A percentile compares a stretch with the other conserved stretches of the same genome.
These are phyloP conservation scores for Smittia aterrima DNA, from an alignment of 2,888 invertebrate genomes.

Conservation along the genomic window DNA sequence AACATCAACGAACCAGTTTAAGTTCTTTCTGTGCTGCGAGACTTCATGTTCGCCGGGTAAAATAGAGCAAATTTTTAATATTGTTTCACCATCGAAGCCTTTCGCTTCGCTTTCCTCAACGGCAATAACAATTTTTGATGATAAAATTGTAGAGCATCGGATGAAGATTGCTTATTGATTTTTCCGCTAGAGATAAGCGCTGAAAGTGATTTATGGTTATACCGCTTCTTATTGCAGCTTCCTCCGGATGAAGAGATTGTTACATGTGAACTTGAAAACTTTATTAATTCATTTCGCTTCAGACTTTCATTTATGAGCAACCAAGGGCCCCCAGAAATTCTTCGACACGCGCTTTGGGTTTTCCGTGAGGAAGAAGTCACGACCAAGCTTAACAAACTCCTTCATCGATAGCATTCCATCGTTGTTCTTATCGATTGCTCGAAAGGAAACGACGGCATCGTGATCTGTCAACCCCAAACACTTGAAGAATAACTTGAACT, in stretches of 20 bases:
- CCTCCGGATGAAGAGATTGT: too few relatives aligned
- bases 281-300: too few relatives aligned
- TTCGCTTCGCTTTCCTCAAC: not conserved
- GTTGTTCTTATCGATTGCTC: slow-evolving; percentile 73
- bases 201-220: too few relatives aligned
- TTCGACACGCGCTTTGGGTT: slow-evolving; percentile 73
- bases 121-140: too few relatives aligned
- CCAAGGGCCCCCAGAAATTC: slow-evolving; percentile 82
- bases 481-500: slow-evolving; percentile 78
- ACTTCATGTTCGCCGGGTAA: slow-evolving; percentile 30
- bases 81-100: not conserved
- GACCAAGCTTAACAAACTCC: slow-evolving; percentile 77
- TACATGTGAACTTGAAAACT: too few relatives aligned
- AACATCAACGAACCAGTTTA: slow-evolving; percentile 34
- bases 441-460: slow-evolving; percentile 74
- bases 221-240: too few relatives aligned
- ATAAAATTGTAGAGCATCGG: too few relatives aligned
- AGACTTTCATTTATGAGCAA: slow-evolving; percentile 53
- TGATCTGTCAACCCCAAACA: slow-evolving; percentile 73
- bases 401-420: slow-evolving; percentile 73
- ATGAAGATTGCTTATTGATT: too few relatives aligned
- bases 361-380: slow-evolving; percentile 76
- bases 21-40: slow-evolving; percentile 20
- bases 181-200: too few relatives aligned
- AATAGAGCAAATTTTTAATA: slow-evolving; percentile 41